phyloP scores from a whole-genome alignment of 2,888 invertebrate species.

The Lasioglossum morio region DNA sequence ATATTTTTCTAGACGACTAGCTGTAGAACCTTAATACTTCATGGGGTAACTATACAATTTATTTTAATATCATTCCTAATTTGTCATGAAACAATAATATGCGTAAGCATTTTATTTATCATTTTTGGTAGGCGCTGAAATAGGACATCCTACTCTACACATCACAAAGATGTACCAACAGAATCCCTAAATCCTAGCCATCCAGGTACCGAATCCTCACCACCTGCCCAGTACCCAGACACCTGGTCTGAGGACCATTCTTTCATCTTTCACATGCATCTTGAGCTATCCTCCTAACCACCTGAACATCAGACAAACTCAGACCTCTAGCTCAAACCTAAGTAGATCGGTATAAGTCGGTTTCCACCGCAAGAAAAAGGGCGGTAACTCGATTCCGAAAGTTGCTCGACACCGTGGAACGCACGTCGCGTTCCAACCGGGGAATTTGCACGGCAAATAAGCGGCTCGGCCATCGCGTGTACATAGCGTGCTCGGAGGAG shows the following conservation, averaged over 20 bases:
- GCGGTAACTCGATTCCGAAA: not conserved
- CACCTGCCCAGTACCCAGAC: not conserved
- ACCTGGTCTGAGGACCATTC: not conserved
- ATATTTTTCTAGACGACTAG: too few relatives aligned
- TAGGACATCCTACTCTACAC: too few relatives aligned
- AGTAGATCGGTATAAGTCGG: not conserved
- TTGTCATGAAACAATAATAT: too few relatives aligned
- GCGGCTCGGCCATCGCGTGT: conserved; percentile 29
- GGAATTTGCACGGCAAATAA: conserved; percentile 48
- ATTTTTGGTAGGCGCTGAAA: too few relatives aligned
- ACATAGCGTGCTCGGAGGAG: not conserved
- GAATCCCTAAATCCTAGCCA: not conserved
- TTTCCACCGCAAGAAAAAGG: not conserved
- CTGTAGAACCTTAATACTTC: too few relatives aligned
- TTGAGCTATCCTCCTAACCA: not conserved
- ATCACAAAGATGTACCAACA: not conserved
- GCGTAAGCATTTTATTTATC: too few relatives aligned
- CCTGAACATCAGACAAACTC: not conserved
- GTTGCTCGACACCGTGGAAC: not conserved
- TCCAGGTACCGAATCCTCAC: not conserved
- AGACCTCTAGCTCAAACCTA: not conserved
- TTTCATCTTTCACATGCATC: not conserved
- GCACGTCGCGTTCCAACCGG: not conserved
- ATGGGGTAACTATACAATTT: too few relatives aligned
- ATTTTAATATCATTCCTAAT: too few relatives aligned